Percentiles rank a stretch among this genome's conserved stretches.
Evolutionary conservation across 2,113 vertebrate genomes (phyloP).

Genomic region (Archocentrus centrarchus): DNA sequence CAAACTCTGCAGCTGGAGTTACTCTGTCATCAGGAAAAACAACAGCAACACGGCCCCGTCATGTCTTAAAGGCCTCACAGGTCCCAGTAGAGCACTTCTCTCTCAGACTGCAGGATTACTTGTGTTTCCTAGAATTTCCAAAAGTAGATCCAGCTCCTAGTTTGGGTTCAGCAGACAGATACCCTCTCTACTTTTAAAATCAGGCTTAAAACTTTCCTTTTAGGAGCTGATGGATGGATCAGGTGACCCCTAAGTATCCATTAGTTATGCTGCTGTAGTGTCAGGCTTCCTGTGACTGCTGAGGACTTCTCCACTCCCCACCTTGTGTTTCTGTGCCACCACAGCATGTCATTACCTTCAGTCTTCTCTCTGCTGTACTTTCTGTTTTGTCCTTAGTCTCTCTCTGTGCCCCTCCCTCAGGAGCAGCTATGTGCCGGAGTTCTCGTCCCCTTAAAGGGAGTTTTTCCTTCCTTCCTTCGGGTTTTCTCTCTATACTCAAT

Average conservation of each 20-base stretch:
- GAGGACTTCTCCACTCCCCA: background rate
- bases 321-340: background rate
- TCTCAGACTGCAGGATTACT: background rate
- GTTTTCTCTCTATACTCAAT: background rate
- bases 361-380: background rate
- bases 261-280: background rate
- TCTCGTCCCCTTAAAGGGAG: no score
- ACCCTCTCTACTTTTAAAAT: background rate
- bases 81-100: background rate
- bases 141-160: background rate
- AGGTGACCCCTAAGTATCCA: background rate
- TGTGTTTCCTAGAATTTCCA: background rate
- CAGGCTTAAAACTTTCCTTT: background rate
- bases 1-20: background rate
- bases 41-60: background rate
- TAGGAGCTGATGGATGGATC: background rate
- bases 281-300: background rate
- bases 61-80: background rate
- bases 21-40: rapidly evolving
- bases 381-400: background rate
- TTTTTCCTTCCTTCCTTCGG: no score
- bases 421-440: no score
- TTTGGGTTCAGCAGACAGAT: background rate
- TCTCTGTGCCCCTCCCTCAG: no score
- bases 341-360: background rate